Evolutionary conservation across 92 coral and sea anemone species (phyloP), one percentile per base, ranked within the genome.

Genomic region (Hydrozoanthus gracilis): DNA sequence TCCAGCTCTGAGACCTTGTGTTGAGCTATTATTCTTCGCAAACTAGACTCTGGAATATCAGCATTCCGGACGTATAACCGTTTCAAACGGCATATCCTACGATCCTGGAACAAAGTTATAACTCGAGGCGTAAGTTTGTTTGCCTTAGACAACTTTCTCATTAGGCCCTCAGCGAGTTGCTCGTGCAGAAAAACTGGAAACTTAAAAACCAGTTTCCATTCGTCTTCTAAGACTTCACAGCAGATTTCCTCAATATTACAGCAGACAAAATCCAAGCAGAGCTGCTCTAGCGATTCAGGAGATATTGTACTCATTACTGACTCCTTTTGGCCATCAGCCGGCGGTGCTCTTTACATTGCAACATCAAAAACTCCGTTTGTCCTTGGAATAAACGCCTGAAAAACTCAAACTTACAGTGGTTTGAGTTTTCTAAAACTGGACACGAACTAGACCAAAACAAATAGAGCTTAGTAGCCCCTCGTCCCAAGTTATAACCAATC

Each of bases 161-260:
- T 65, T 5, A 93, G 86, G 3, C 64, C 86, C 35, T 92, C 95
- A 8, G 96, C 91, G 2, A 93, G 92, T 44, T 92, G 95, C 52
- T 93, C 96, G 56, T 92, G 96, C 4, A 93, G 76, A 44, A 89
- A 89, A 3, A 90, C 86, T 3, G 95, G 93, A 54, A 78, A 82
- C 18, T 74, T 92, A 70, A 93, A 93, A 18, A 78, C 79, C 17
- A 93, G 83, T 76, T 70, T 91, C 86, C 90, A 87, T 17, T 83
- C 90, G 62, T 71, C 78, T 27, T 79, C 85, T 44, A 73, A 65
- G n/a, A 91, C 91, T 87, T 93, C 94, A 54, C 48, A 86, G 68
- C 91, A 92, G 51, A 93, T 51, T 49, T 76, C 83, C 62, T 92
- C 93, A 11, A 90, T 88, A 66, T 88, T 91, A 3, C 71, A 27